These are phyloP conservation scores for Coleophora deauratella DNA, from an alignment of 2,888 invertebrate genomes.

Conservation along the genomic window DNA sequence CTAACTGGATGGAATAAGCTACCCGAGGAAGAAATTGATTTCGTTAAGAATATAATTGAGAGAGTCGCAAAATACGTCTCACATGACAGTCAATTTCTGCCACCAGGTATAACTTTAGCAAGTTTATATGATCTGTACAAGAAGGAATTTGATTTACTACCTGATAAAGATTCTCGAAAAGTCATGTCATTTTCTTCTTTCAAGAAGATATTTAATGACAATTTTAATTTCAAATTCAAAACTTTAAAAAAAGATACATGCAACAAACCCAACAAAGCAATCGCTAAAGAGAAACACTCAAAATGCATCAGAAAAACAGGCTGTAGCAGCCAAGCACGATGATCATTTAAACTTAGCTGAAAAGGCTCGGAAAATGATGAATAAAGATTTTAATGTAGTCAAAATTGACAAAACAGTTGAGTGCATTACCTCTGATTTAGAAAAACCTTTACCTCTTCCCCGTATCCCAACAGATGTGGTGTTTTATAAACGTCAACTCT, in stretches of 20 bases:
- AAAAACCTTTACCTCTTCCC: constrained; percentile 15
- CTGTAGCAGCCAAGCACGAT: constrained; percentile 5
- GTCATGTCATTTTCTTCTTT: constrained; percentile 10
- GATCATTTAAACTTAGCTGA: constrained; percentile 12
- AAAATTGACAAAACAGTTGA: constrained; percentile 11
- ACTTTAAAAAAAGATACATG: constrained; percentile 9
- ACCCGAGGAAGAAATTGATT: neutral
- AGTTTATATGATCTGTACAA: constrained; percentile 8
- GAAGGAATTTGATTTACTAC: constrained; percentile 4
- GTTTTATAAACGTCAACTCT: constrained; percentile 16
- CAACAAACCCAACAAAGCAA: constrained; percentile 9
- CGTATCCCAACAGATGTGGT: constrained; percentile 14
- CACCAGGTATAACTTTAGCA: constrained; percentile 3
- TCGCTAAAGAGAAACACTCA: constrained; percentile 4
- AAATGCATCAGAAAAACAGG: constrained; percentile 6
- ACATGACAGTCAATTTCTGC: constrained; percentile 6
- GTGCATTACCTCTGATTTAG: constrained; percentile 15
- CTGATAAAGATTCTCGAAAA: constrained; percentile 9
- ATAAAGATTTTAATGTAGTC: constrained; percentile 12
- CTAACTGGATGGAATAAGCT: neutral
- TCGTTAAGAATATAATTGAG: constrained; percentile 1
- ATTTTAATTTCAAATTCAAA: constrained; percentile 13
- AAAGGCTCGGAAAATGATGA: constrained; percentile 11
- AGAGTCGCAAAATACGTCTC: constrained; percentile 7
- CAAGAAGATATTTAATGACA: constrained; percentile 11